Conservation (phyloP, 2,113 vertebrate genomes). For the Synodontis membranacea region DNA sequence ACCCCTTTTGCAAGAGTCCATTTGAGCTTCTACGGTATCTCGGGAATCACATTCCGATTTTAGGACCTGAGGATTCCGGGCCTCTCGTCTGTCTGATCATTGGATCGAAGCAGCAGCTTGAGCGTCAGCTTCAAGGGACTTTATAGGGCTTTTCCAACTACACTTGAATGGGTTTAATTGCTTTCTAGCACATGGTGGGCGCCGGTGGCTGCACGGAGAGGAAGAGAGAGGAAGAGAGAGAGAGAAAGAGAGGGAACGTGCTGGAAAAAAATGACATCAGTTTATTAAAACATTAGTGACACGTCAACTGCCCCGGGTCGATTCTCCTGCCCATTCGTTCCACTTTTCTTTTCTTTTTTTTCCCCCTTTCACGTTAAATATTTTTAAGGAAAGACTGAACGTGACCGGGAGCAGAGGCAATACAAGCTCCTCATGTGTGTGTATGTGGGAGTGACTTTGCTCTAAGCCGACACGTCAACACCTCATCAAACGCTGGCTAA, state of each 20-base stretch:
- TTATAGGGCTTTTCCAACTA: constrained; percentile 23
- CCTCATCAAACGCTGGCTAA: neutral
- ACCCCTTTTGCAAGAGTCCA: neutral
- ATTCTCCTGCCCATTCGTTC: neutral
- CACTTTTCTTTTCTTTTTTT: neutral
- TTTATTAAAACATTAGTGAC: constrained; percentile 36
- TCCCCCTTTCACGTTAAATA: neutral
- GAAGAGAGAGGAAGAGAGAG: neutral
- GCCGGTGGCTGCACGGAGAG: neutral
- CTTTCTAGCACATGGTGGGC: constrained; percentile 39
- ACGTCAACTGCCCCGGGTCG: constrained; percentile 2
- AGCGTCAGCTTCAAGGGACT: neutral
- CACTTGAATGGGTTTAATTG: constrained; percentile 41
- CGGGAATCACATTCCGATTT: neutral
- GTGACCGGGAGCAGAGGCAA: neutral
- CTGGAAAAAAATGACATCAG: constrained; percentile 5
- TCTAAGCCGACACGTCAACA: constrained; percentile 13
- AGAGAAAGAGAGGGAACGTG: neutral
- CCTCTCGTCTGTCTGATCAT: constrained; percentile 5
- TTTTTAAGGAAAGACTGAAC: neutral
- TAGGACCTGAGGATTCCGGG: neutral
- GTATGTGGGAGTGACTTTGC: neutral
- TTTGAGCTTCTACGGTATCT: neutral
- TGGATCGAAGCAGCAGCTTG: neutral
- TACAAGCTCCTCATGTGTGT: neutral